Conservation (phyloP, 23 tunicate genomes). For the Corella eumyota region DNA sequence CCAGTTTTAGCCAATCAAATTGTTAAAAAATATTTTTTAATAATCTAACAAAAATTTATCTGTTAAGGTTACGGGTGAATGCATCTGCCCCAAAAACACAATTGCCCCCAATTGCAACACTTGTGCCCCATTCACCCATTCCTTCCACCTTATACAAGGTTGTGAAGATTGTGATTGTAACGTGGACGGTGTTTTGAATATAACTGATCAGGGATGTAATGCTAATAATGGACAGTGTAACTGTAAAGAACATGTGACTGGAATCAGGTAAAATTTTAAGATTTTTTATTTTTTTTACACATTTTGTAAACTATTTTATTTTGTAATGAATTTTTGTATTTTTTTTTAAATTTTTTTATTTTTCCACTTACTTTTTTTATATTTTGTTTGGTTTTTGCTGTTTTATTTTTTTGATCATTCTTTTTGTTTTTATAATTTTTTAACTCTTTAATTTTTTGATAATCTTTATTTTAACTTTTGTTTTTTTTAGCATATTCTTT, state of each 20-base stretch:
- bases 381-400: not conserved
- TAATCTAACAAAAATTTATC: slow-evolving; percentile 2
- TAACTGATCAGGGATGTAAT: slow-evolving; percentile 52
- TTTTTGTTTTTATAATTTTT: too few relatives aligned
- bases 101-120: slow-evolving; percentile 41
- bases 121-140: slow-evolving; percentile 78
- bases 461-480: too few relatives aligned
- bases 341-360: not conserved
- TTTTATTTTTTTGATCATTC: not conserved
- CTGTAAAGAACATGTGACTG: slow-evolving; percentile 77
- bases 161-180: slow-evolving; percentile 84
- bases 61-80: slow-evolving; percentile 55
- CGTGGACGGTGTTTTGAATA: slow-evolving; percentile 58
- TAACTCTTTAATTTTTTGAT: too few relatives aligned
- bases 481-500: too few relatives aligned
- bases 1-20: too few relatives aligned
- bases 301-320: not conserved
- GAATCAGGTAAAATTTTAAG: slow-evolving; percentile 22
- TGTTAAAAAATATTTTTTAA: too few relatives aligned
- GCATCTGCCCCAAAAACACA: slow-evolving; percentile 96
- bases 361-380: not conserved
- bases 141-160: slow-evolving; percentile 73
- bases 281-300: not conserved
- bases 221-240: slow-evolving; percentile 68
- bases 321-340: not conserved